Evolutionary conservation across 35 echinoderm and acorn worm species (phyloP).

Genomic region (Holothuria glaberrima): DNA sequence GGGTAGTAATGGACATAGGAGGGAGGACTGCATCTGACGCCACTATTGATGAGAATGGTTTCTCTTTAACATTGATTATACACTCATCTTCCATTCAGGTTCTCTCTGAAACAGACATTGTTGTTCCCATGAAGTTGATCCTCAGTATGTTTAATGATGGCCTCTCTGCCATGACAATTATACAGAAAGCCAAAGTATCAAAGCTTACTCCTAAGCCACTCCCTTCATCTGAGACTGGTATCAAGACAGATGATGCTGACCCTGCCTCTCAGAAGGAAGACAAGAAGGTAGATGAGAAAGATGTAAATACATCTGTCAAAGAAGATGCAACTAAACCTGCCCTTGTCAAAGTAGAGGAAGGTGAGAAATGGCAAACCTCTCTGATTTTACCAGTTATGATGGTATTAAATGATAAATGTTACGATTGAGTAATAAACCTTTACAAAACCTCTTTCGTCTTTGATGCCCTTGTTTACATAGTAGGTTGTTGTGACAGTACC

Average conservation of each 20-base stretch:
- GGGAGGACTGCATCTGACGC: too few species aligned
- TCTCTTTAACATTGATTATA: too few species aligned
- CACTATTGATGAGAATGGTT: too few species aligned
- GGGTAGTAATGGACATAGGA: too few species aligned
- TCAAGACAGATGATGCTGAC: not conserved
- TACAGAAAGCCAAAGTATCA: constrained; percentile 70
- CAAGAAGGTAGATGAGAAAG: not conserved
- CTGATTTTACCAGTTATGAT: too few species aligned
- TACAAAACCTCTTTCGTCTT: too few species aligned
- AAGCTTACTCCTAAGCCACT: constrained; percentile 12
- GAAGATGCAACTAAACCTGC: not conserved
- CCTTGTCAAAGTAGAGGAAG: not conserved
- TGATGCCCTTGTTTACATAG: too few species aligned
- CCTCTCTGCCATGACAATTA: constrained; percentile 68
- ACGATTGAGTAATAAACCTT: not conserved
- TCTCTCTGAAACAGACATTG: constrained; percentile 90
- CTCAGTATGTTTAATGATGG: constrained; percentile 92
- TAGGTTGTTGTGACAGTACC: too few species aligned
- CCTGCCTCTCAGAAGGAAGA: not conserved
- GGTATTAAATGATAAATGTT: too few species aligned
- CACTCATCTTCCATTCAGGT: constrained; percentile 50
- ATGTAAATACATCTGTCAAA: too few species aligned
- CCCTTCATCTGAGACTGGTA: not conserved
- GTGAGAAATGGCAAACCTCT: not conserved
- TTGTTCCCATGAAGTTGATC: constrained; percentile 83